These are phyloP conservation scores for Xyrichtys novacula DNA, from an alignment of 2,797 vertebrate genomes.

Conservation along the genomic window DNA sequence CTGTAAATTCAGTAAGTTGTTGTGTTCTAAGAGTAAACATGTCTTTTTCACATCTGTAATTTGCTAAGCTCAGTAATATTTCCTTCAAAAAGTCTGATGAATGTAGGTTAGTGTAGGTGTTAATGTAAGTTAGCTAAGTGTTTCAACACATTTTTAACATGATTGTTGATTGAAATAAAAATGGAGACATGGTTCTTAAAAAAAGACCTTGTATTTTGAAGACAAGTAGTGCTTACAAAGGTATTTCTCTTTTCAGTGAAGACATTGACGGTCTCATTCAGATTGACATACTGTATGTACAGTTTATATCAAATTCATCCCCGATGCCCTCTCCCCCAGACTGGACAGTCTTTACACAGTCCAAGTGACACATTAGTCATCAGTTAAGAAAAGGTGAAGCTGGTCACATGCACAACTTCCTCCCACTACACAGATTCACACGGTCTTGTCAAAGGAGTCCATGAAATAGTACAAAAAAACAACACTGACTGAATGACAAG, in stretches of 20 bases:
- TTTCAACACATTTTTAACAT: constrained; percentile 28
- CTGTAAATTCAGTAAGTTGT: constrained; percentile 26
- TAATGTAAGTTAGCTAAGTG: too few relatives aligned
- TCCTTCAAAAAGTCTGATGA: constrained; percentile 46
- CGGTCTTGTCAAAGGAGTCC: constrained; percentile 77
- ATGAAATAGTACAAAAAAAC: constrained; percentile 78
- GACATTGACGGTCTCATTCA: constrained; percentile 88
- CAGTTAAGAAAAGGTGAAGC: constrained; percentile 86
- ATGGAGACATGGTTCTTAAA: constrained; percentile 56
- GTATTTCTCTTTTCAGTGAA: constrained; percentile 85
- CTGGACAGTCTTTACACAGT: constrained; percentile 72
- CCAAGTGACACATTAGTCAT: constrained; percentile 81
- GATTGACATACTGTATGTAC: constrained; percentile 85
- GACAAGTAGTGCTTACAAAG: constrained; percentile 95
- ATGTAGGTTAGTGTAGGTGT: not conserved
- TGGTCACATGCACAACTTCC: constrained; percentile 90
- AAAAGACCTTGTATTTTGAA: constrained; percentile 91
- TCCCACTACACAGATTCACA: constrained; percentile 72
- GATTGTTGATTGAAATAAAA: constrained; percentile 43
- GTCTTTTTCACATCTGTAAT: constrained; percentile 17
- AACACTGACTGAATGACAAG: constrained; percentile 73
- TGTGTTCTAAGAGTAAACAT: not conserved
- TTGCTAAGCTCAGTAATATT: constrained; percentile 32
- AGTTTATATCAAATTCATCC: constrained; percentile 85
- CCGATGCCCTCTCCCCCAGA: constrained; percentile 55